These are phyloP conservation scores for Rhinichthys osculus DNA, from an alignment of 2,797 vertebrate genomes.

Conservation along the genomic window DNA sequence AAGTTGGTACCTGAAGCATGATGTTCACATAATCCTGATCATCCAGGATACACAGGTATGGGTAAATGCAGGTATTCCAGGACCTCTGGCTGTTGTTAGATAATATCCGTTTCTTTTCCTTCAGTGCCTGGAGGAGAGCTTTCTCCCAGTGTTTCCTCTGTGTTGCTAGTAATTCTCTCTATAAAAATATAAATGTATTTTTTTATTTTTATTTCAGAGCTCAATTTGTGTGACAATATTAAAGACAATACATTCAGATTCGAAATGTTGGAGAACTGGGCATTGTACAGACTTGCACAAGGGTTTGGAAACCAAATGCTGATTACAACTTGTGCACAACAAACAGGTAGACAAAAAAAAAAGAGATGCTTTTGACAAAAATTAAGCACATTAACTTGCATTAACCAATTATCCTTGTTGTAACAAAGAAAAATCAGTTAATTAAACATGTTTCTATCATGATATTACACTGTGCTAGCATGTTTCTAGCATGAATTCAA, in stretches of 20 bases:
- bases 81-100: conserved; percentile 55
- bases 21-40: conserved; percentile 85
- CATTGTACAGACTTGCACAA: background rate
- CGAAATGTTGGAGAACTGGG: background rate
- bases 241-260: background rate
- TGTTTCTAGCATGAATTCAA: too few relatives aligned
- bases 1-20: conserved; percentile 85
- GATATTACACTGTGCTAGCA: background rate
- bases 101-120: conserved; percentile 77
- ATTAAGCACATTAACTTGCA: background rate
- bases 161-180: conserved; percentile 82
- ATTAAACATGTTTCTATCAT: too few relatives aligned
- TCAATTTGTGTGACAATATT: background rate
- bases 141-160: conserved; percentile 80
- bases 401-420: background rate
- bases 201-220: background rate
- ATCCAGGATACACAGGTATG: conserved; percentile 86
- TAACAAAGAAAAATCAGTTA: background rate
- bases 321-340: background rate
- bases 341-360: too few relatives aligned
- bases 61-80: conserved; percentile 76
- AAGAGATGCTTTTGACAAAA: too few relatives aligned
- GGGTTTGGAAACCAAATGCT: background rate
- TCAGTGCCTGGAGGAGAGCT: conserved; percentile 77
- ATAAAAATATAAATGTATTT: conserved; percentile 52